phyloP scores from a whole-genome alignment of 2,797 vertebrate species.

The Fundulus diaphanus region DNA sequence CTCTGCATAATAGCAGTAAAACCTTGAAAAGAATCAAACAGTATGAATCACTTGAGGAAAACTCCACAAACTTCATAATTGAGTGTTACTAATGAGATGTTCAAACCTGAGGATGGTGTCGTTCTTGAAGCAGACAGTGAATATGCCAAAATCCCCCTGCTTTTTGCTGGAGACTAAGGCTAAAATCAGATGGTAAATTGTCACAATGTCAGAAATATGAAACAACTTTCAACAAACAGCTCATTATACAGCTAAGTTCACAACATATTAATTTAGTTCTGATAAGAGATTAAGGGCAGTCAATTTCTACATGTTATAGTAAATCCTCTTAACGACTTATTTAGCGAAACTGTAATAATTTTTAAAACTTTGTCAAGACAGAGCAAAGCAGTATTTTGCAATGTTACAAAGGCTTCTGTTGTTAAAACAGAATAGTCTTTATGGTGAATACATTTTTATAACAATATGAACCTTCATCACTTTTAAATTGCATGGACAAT shows the following conservation, averaged over 20 bases:
- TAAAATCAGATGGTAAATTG: slow-evolving; percentile 32
- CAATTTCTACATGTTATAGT: neutral
- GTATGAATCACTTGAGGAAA: slow-evolving; percentile 8
- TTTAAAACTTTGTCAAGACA: neutral
- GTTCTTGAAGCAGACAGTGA: slow-evolving; percentile 34
- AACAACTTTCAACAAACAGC: neutral
- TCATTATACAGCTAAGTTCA: neutral
- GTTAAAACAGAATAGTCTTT: neutral
- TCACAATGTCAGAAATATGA: neutral
- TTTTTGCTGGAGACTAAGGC: slow-evolving; percentile 38
- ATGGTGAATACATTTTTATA: neutral
- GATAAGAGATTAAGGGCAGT: neutral
- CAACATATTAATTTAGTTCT: neutral
- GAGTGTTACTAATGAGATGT: neutral
- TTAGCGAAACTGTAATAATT: neutral
- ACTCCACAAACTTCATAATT: neutral
- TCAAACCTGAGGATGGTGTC: slow-evolving; percentile 42
- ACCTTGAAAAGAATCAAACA: slow-evolving; percentile 40
- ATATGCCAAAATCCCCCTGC: slow-evolving; percentile 54
- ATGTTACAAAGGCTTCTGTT: neutral
- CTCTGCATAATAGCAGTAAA: slow-evolving; percentile 33
- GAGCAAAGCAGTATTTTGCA: too few relatives aligned
- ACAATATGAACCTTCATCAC: neutral
- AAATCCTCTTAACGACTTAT: neutral
- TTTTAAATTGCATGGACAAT: too few relatives aligned